Evolutionary conservation across 1,140 invertebrate species (phyloP).

Genomic region (Colletes gigas): DNA sequence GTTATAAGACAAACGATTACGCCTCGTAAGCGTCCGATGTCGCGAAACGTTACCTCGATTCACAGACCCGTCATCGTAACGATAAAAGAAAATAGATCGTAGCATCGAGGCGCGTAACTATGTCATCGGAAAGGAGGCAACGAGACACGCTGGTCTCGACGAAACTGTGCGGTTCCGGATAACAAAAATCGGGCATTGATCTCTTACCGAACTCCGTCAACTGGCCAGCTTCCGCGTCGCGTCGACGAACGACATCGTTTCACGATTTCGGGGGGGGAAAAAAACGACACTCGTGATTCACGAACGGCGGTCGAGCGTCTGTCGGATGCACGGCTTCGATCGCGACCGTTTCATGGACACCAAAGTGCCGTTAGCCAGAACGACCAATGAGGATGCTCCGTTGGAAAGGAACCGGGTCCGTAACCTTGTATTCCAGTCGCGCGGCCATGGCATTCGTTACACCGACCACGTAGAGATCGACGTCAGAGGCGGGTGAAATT

Average conservation of each 20-base stretch:
- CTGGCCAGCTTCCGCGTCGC: background rate
- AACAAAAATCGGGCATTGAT: background rate
- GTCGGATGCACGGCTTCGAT: conserved; percentile 40
- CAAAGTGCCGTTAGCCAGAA: conserved; percentile 69
- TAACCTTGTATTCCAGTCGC: conserved; percentile 59
- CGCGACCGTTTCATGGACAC: conserved; percentile 45
- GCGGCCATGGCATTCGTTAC: conserved; percentile 34
- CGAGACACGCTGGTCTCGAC: background rate
- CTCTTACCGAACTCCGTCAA: conserved; percentile 52
- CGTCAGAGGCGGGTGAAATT: no score
- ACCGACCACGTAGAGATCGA: conserved; percentile 14
- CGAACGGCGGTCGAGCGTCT: conserved; percentile 39
- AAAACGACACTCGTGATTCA: conserved; percentile 35
- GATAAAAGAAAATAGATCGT: no score
- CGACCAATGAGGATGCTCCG: conserved; percentile 63
- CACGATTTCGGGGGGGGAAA: background rate
- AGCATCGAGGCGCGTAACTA: no score
- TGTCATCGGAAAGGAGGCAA: background rate
- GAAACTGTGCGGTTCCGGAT: background rate
- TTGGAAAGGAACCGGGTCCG: conserved; percentile 52
- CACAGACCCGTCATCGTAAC: background rate
- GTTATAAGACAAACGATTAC: background rate
- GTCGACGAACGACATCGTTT: conserved; percentile 25
- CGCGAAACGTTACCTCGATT: background rate
- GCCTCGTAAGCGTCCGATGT: background rate